A percentile compares a stretch with the other conserved stretches of the same genome.
These are phyloP conservation scores for Diploptera punctata DNA, from an alignment of 2,888 invertebrate species.

Conservation along the genomic window DNA sequence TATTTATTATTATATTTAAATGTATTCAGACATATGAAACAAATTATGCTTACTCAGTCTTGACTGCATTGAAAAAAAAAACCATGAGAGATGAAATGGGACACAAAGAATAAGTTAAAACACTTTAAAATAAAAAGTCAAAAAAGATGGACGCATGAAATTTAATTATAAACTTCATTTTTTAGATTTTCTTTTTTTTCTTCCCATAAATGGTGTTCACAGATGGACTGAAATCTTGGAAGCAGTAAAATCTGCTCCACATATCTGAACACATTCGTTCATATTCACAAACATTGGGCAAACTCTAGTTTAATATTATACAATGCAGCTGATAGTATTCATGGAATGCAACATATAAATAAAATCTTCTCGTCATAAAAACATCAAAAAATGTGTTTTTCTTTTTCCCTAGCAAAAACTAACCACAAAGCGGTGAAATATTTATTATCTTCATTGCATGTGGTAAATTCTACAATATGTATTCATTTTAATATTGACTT, in stretches of 20 bases:
- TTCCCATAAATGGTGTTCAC: too few relatives aligned
- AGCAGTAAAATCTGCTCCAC: background rate
- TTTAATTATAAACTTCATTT: too few relatives aligned
- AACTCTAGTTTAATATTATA: background rate
- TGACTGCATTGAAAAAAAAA: background rate
- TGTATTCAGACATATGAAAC: slow-evolving; percentile 1
- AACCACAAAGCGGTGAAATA: slow-evolving; percentile 5
- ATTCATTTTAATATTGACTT: background rate
- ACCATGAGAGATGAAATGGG: too few relatives aligned
- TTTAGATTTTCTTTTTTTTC: too few relatives aligned
- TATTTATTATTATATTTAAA: slow-evolving; percentile 22
- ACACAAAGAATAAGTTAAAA: too few relatives aligned
- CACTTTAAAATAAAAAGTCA: too few relatives aligned
- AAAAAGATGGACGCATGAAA: too few relatives aligned
- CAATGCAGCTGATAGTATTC: background rate
- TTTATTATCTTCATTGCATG: background rate
- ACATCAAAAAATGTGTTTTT: slow-evolving; percentile 7
- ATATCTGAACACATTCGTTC: background rate
- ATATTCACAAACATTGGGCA: background rate
- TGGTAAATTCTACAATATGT: background rate
- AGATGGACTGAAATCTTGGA: too few relatives aligned
- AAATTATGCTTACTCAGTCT: background rate
- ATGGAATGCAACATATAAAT: background rate
- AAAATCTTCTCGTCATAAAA: background rate
- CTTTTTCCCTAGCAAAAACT: slow-evolving; percentile 25